Base-by-base conservation (phyloP, 2,888 invertebrate genomes). In the Andrena praecox region DNA sequence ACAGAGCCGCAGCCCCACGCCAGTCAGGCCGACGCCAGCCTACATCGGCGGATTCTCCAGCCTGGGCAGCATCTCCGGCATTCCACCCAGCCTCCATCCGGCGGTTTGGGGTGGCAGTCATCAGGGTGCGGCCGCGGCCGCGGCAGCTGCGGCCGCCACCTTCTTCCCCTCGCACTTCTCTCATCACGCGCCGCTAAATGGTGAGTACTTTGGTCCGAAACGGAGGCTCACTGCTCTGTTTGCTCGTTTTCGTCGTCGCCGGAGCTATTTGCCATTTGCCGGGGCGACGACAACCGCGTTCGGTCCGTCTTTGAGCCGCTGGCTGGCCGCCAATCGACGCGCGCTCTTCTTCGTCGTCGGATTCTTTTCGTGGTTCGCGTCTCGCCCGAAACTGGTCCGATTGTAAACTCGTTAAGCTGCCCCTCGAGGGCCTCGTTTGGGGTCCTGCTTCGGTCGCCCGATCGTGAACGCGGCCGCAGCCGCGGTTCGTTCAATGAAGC, bases 101-200 rank as follows among this genome's bases (percentile, higher is more conserved):
- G 91, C 91, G 7, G 90, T 94, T 62, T 94, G 93, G 93, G 89
- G 90, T 4, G 86, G 89, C 3, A 91, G 92, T n/a, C 93, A 92
- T 79, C 91, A 91, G 56, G 88, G 88, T 33, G 91, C 89, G 42
- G 91, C 91, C 12, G 89, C 90, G 2, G 91, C 90, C 1, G 92
- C 91, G 0, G 90, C 91, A 8, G 91, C 90, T 0, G 91, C 90
- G 0, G 90, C 91, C 10, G 92, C 91, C 20, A 89, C 82, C 74
- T 93, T 92, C 89, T 93, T 93, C 83, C 93, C 93, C 27, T 86
- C 93, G 77, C 93, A 93, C 70, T 93, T 92, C 71, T 87, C 92
- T 48, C 93, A 93, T 85, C 93, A 93, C 56, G 91, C 91, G 6
- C 93, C 93, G 4, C 88, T 93, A 16, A 93, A 92, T 68, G 93